Base-by-base conservation (phyloP, 2,888 invertebrate species). In the Apotomis capreana region DNA sequence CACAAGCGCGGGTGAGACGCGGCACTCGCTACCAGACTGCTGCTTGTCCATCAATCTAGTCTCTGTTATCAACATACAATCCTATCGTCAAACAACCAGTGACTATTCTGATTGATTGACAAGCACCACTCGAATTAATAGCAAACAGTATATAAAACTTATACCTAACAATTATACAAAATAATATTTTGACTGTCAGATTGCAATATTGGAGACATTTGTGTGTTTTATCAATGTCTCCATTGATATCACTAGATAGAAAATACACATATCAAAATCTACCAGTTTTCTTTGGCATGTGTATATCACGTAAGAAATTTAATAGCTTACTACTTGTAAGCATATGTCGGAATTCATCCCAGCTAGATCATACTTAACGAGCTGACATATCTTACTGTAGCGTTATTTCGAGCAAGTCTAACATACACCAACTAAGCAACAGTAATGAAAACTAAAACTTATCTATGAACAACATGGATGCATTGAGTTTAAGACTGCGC, bases 1-100 rank as follows among this genome's bases (percentile, higher is more conserved):
- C 82, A 80, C 75, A 76, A 55, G 68, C 62, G 68, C 58, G 49
- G 49, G 54, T 37, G 51, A 55, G 12, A 40, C 60, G 63, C 59
- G 54, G 49, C 64, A 57, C 68, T 57, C 54, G 9, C 60, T 36
- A 26, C 57, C 40, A 9, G 49, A 49, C 49, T 46, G 49, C 51
- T 55, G 71, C 68, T 68, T 68, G 13, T 51, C 62, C 13, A 59
- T 44, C 64, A 58, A 44, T 64, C 12, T 0, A 26, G 26, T 26
- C 26, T 26, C 26, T 26, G 26, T 26, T 9, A n/a, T n/a, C 13
- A 15, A 40, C n/a, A 36, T 15, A 57, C 5, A 57, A 36, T 37
- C 49, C 5, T 0, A 59, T 15, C 44, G 10, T 57, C n/a, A n/a
- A 4, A 37, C 57, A 12, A 44, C n/a, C 6, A 4, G 15, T 52